Evolutionary conservation across 1,140 invertebrate genomes (phyloP).

Genomic region (Anoplolepis gracilipes): DNA sequence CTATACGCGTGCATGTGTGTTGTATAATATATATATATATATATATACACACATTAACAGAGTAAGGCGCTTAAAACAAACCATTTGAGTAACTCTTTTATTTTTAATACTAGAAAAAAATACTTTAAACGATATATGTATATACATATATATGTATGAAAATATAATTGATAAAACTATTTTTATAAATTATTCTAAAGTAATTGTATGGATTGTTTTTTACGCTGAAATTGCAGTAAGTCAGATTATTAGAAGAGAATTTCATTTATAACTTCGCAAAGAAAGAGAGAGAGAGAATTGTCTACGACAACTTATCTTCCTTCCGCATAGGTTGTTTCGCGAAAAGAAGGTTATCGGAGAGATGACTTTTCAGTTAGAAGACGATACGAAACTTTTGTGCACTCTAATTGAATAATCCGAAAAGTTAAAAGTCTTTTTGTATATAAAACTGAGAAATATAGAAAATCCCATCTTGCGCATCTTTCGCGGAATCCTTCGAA

Average conservation of each 20-base stretch:
- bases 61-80: no score
- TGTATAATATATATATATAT: no score
- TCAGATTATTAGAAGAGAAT: slow-evolving; percentile 20
- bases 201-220: not conserved
- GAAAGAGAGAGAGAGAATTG: not conserved
- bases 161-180: not conserved
- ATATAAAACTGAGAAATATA: slow-evolving; percentile 37
- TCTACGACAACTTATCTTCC: slow-evolving; percentile 39
- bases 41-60: no score
- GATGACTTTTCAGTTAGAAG: slow-evolving; percentile 38
- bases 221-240: not conserved
- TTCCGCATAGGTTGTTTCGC: slow-evolving; percentile 13
- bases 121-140: no score
- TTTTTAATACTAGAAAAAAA: no score
- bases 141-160: not conserved
- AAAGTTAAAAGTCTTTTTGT: slow-evolving; percentile 68
- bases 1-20: no score
- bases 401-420: slow-evolving; percentile 76
- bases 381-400: slow-evolving; percentile 72
- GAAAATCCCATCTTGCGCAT: slow-evolving; percentile 41
- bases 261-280: slow-evolving; percentile 44
- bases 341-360: not conserved
- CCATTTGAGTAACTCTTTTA: no score
- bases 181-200: no score
- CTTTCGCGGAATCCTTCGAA: slow-evolving; percentile 11